phyloP scores from a whole-genome alignment of 2,888 invertebrate species.

The Globia sparganii region DNA sequence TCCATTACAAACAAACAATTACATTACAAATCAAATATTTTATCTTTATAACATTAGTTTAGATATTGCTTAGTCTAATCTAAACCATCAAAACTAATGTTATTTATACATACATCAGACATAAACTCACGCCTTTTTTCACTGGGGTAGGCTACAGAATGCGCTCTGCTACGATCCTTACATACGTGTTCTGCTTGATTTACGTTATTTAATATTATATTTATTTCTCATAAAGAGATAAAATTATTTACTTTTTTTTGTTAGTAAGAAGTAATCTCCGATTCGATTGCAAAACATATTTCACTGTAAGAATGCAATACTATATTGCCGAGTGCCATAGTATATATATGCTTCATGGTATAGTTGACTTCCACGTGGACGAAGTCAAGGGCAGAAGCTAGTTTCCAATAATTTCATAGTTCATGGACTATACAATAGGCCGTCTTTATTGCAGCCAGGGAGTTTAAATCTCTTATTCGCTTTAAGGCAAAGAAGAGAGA shows the following conservation, averaged over 20 bases:
- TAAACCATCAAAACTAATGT: neutral
- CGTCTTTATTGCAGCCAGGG: too few relatives aligned
- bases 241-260: neutral
- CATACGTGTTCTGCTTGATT: neutral
- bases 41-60: neutral
- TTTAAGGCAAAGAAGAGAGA: neutral
- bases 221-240: neutral
- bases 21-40: neutral
- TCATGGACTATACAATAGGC: neutral
- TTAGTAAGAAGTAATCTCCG: neutral
- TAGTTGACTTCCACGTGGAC: neutral
- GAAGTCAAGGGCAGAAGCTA: too few relatives aligned
- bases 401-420: neutral
- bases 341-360: neutral
- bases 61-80: slow-evolving; percentile 10
- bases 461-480: neutral
- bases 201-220: neutral
- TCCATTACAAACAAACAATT: too few relatives aligned
- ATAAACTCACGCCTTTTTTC: neutral
- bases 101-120: neutral
- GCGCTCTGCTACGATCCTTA: neutral
- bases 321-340: neutral
- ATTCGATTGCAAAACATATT: neutral
- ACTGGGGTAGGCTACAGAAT: neutral
- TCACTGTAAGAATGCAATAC: neutral